phyloP scores from a whole-genome alignment of 1,140 invertebrate species.

The Camponotus pennsylvanicus region DNA sequence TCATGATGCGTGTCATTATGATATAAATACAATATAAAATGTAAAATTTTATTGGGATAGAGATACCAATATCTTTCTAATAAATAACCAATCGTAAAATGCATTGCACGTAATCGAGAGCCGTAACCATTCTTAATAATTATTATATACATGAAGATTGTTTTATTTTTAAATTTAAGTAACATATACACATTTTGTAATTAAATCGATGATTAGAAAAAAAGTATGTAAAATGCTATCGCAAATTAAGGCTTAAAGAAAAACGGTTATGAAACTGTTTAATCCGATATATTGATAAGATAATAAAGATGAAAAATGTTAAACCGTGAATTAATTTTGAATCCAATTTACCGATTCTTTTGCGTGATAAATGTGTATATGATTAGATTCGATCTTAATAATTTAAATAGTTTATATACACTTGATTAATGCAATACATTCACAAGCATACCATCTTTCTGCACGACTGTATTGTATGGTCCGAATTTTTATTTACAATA shows the following conservation, averaged over 20 bases:
- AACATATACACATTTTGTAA: conserved; percentile 30
- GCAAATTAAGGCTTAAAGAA: conserved; percentile 39
- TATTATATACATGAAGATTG: conserved; percentile 29
- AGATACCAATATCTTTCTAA: conserved; percentile 33
- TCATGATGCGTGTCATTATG: neutral
- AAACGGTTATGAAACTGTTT: conserved; percentile 32
- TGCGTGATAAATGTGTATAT: neutral
- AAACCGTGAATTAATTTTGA: conserved; percentile 22
- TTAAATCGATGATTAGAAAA: conserved; percentile 16
- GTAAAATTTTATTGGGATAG: conserved; percentile 16
- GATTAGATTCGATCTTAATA: neutral
- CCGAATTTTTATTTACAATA: neutral
- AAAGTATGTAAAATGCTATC: conserved; percentile 18
- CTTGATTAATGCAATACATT: conserved; percentile 1
- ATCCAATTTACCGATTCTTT: conserved; percentile 8
- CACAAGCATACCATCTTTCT: neutral
- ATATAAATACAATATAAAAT: conserved; percentile 30
- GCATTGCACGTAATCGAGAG: conserved; percentile 41
- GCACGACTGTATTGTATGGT: neutral
- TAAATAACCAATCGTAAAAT: conserved; percentile 47
- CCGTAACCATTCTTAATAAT: conserved; percentile 39
- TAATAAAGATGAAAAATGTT: conserved; percentile 58
- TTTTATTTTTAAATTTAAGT: conserved; percentile 48
- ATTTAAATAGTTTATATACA: neutral
- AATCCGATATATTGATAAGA: conserved; percentile 51